A percentile compares a stretch with the other conserved stretches of the same genome.
Conservation (phyloP, 2,888 invertebrate species). For the Epinotia nisella region DNA sequence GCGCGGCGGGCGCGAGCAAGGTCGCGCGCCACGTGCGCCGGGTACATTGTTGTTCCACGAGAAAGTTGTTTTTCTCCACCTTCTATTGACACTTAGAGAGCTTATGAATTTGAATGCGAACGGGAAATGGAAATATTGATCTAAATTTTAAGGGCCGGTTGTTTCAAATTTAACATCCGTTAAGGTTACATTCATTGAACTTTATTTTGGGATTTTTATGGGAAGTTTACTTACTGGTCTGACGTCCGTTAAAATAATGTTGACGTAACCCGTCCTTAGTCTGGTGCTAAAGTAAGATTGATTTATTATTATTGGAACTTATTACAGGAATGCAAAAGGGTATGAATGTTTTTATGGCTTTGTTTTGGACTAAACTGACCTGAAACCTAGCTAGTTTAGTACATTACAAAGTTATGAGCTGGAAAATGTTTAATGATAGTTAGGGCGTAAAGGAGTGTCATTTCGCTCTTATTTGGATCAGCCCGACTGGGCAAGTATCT, state of each 20-base stretch:
- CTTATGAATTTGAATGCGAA: slow-evolving; percentile 23
- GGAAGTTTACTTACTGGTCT: too few species aligned
- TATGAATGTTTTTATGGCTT: slow-evolving; percentile 20
- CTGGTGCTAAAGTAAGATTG: background rate
- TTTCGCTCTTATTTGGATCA: too few species aligned
- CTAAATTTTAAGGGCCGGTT: background rate
- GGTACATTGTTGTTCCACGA: slow-evolving; percentile 45
- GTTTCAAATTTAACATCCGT: background rate
- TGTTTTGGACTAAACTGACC: slow-evolving; percentile 8
- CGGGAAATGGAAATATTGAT: slow-evolving; percentile 11
- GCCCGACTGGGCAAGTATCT: too few species aligned
- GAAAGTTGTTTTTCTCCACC: slow-evolving; percentile 44
- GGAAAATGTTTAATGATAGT: too few species aligned
- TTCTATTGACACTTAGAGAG: slow-evolving; percentile 31
- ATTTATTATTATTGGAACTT: slow-evolving; percentile 14
- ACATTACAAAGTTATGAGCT: too few species aligned
- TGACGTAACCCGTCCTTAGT: background rate
- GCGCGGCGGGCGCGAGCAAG: slow-evolving; percentile 55
- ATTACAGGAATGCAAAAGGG: background rate
- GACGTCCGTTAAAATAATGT: background rate
- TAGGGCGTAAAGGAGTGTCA: too few species aligned
- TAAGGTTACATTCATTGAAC: background rate
- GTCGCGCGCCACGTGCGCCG: slow-evolving; percentile 70
- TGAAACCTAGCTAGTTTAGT: background rate
- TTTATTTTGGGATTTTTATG: background rate